Base-by-base conservation (phyloP, 2,797 vertebrate species). In the Sebastes trivittatus region DNA sequence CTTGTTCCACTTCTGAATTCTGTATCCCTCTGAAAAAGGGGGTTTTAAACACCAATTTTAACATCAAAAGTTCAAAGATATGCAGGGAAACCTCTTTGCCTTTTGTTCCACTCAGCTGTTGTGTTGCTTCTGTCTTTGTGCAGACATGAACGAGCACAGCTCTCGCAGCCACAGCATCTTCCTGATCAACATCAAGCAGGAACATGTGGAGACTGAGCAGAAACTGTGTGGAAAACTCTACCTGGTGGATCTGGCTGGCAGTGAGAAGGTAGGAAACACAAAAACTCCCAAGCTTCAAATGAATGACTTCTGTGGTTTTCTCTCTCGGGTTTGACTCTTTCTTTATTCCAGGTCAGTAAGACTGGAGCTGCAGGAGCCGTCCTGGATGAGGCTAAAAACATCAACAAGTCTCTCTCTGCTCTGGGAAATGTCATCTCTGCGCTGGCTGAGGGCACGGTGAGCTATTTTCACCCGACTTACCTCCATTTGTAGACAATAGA, bases 101-200 rank as follows among this genome's bases (percentile, higher is more conserved):
- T 42, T 42, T 42, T 42, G 38, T 2, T 36, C 6, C 1, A 5
- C 13, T 4, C 25, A 38, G 63, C 55, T 29, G 25, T 49, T 9
- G 13, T 46, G 29, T 77, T 61, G 27, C 36, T 8, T 42, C 16
- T 81, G 32, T 86, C 23, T 80, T 63, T 87, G 59, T 76, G 54
- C 77, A 94, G 95, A 95, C 90, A 99, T 99, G 98, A 99, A 99
- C 3, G 98, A 99, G 90, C 98, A 99, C 97, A 99, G 98, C 92
- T 99, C 98, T 59, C 97, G 98, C 91, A 99, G 98, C 91, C 98
- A 99, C 96, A 99, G 98, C 90, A 98, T 99, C 93, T 99, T 99
- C 94, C 95, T 99, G 91, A 99, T 99, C 87, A 98, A 99, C 82
- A 98, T 99, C 94, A 99, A 98, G 81, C 98, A 99, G 94, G 98